These are phyloP conservation scores for Micrasema longulum DNA, from an alignment of 1,140 invertebrate genomes.

Conservation along the genomic window DNA sequence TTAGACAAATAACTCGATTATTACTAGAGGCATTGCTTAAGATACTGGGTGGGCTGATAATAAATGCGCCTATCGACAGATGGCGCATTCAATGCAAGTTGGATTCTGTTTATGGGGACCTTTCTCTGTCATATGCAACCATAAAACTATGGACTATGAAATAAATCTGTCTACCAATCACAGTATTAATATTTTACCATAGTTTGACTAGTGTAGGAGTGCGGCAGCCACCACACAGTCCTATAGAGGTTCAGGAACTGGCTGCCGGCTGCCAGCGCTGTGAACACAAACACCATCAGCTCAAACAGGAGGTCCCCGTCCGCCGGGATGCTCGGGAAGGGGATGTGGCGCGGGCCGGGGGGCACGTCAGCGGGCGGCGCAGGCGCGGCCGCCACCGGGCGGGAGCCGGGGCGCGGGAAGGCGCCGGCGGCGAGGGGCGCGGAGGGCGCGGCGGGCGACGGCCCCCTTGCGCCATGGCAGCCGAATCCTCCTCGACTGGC, in stretches of 20 bases:
- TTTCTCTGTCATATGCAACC: no score
- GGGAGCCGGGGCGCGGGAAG: background rate
- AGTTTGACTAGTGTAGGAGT: conserved; percentile 88
- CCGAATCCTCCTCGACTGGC: conserved; percentile 36
- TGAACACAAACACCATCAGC: conserved; percentile 85
- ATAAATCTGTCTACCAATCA: no score
- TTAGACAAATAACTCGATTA: no score
- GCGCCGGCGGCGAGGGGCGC: conserved; percentile 29
- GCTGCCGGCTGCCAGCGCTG: conserved; percentile 77
- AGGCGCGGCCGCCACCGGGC: conserved; percentile 6
- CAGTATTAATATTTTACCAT: no score
- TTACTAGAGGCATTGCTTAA: no score
- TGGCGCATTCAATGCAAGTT: no score
- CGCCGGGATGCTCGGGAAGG: conserved; percentile 86
- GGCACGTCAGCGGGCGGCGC: conserved; percentile 48
- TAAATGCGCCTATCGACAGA: no score
- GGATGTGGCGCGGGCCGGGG: conserved; percentile 80
- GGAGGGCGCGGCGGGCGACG: conserved; percentile 34
- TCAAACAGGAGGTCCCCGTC: conserved; percentile 90
- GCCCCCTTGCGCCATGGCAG: conserved; percentile 42
- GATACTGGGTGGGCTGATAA: no score
- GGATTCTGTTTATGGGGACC: no score
- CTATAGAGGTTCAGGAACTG: conserved; percentile 96
- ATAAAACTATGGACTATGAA: no score
- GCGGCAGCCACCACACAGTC: conserved; percentile 96